A percentile compares a stretch with the other conserved stretches of the same genome.
phyloP scores from a whole-genome alignment of 2,888 invertebrate species.

The Spodoptera littoralis region DNA sequence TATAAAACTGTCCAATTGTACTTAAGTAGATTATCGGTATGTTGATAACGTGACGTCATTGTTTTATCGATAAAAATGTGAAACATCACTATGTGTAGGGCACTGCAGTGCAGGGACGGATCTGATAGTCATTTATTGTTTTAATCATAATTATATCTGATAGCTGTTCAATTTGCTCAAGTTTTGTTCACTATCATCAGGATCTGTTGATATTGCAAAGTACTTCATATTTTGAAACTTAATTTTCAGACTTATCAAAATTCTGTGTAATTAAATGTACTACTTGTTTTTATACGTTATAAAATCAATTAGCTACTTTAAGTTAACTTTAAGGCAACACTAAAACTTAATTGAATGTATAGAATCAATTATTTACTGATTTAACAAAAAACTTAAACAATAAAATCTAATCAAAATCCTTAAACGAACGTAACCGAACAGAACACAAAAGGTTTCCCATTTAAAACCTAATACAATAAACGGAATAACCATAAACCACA shows the following conservation, averaged over 20 bases:
- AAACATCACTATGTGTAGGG: slow-evolving; percentile 29
- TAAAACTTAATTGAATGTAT: too few relatives aligned
- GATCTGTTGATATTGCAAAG: not conserved
- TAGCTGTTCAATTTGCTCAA: not conserved
- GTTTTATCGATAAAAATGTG: slow-evolving; percentile 42
- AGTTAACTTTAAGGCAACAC: too few relatives aligned
- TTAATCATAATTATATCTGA: slow-evolving; percentile 22
- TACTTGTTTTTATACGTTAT: too few relatives aligned
- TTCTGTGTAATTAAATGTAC: too few relatives aligned
- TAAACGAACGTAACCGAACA: too few relatives aligned
- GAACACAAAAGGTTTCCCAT: slow-evolving; percentile 4
- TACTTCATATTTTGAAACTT: not conserved
- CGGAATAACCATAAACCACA: slow-evolving; percentile 36
- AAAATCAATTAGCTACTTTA: too few relatives aligned
- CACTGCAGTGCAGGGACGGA: slow-evolving; percentile 35
- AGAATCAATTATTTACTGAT: too few relatives aligned
- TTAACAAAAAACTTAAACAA: too few relatives aligned
- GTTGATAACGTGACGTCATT: slow-evolving; percentile 54
- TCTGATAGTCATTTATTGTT: slow-evolving; percentile 30
- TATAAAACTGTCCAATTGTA: slow-evolving; percentile 46
- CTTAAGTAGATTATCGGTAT: slow-evolving; percentile 52
- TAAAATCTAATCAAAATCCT: not conserved
- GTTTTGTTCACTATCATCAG: too few relatives aligned
- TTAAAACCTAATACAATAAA: slow-evolving; percentile 33
- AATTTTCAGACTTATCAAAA: too few relatives aligned